Base-by-base conservation (phyloP, 2,113 vertebrate species). In the Meleagris gallopavo region DNA sequence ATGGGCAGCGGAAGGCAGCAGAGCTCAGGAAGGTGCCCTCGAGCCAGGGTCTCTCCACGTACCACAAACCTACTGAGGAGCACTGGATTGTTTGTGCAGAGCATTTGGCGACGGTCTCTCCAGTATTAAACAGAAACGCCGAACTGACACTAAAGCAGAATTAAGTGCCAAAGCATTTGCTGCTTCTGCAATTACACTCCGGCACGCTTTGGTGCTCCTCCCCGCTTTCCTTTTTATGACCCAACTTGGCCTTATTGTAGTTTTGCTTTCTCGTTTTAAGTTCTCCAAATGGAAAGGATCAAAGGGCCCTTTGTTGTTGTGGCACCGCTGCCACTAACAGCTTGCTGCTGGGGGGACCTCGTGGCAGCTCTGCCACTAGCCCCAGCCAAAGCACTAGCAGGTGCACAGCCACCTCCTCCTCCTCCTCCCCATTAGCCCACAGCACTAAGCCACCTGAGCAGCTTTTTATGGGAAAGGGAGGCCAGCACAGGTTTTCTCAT, bases 111-210 rank as follows among this genome's bases (percentile, higher is more conserved):
- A 92, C 27, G 5, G 72, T 61, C 86, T 91, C 80, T 65, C 85
- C 41, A 13, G 93, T 86, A 80, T 45, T 77, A 74, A 94, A 93
- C 30, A 4, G 86, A 94, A 95, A 95, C 93, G 69, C 2, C 80
- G 93, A 91, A 96, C 90, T 95, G 95, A 96, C 92, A 95, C 88
- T 79, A 93, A 64, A 67, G 90, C 73, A 65, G 88, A 96, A 96
- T 97, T 88, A 96, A 90, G 94, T 96, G 96, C 89, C 85, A 89
- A 95, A 96, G 95, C 97, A 97, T 97, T 97, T 97, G 97, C 92
- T 95, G 79, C 96, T 95, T 94, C 96, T 96, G 84, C 96, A 97
- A 87, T 97, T 95, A 96, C 96, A 84, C 83, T 94, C 82, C 1
- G 1, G 89, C 90, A 86, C 2, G 13, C 78, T 95, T 93, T 95